Base-by-base conservation (phyloP, 2,113 vertebrate genomes). In the Struthidea cinerea region DNA sequence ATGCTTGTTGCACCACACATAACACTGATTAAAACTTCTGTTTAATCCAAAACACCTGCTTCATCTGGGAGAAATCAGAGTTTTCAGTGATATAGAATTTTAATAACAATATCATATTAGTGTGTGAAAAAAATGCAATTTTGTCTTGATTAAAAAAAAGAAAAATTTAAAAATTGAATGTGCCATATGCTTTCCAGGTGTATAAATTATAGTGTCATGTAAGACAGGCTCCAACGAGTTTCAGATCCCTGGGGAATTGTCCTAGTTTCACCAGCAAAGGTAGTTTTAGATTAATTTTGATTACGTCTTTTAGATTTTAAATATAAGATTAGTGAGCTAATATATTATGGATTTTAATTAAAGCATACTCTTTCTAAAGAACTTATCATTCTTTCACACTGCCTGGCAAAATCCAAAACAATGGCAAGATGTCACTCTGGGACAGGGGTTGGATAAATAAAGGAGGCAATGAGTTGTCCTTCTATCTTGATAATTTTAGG, bases 1-100 rank as follows among this genome's bases (percentile, higher is more conserved):
- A 37, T 41, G 27, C 4, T 47, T 7, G 16, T 49, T 44, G 16
- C 27, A 68, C 23, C 6, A 60, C 20, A 28, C 0, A 0, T 33
- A 69, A 56, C 11, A 41, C 4, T 2, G 4, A 10, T 28, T n/a
- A 47, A 85, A 84, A 74, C 47, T 73, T 81, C 64, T 64, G 13
- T 39, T 90, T 50, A 22, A 49, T 47, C 7, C 23, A 77, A 60
- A 82, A 56, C 35, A 78, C 5, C 6, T n/a, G 2, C 17, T 86
- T 65, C 13, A n/a, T 18, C 8, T 74, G 17, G 3, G 6, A 78
- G 11, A 93, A 85, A 74, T n/a, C 11, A 60, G 35, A 69, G 11
- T 61, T 74, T 73, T 70, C 44, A 47, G 27, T 57, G 39, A n/a
- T 9, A 59, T 6, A 74, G 2, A 4, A 56, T 74, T 69, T 78